phyloP scores from a whole-genome alignment of 1,140 invertebrate genomes.

The Pollicipes pollicipes region DNA sequence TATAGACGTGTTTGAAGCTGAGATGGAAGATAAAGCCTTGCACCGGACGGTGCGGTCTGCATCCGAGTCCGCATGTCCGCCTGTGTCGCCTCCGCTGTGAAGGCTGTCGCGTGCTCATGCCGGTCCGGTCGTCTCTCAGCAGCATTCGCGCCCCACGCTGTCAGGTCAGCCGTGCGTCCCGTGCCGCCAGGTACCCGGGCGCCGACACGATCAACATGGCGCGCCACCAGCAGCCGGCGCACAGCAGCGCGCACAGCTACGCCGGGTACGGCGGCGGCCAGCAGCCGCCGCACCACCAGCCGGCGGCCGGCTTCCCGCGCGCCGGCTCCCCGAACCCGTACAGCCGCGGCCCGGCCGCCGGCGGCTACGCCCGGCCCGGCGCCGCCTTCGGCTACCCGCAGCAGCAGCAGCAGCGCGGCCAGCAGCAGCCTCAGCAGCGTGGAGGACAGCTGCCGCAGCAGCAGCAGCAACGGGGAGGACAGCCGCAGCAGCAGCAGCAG shows the following conservation, averaged over 20 bases:
- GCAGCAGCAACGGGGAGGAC: background rate
- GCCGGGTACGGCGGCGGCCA: background rate
- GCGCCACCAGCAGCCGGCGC: background rate
- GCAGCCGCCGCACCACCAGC: background rate
- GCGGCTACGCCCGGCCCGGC: background rate
- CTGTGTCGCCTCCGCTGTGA: too few species aligned
- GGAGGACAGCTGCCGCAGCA: background rate
- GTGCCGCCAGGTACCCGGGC: background rate
- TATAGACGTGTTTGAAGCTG: too few species aligned
- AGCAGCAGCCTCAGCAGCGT: background rate
- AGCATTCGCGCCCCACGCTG: too few species aligned
- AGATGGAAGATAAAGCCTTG: too few species aligned
- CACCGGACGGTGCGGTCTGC: too few species aligned
- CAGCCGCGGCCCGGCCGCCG: background rate
- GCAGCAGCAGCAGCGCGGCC: background rate
- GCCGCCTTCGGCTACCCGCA: background rate
- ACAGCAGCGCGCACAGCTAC: background rate
- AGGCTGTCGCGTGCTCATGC: too few species aligned
- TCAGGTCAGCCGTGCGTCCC: too few species aligned
- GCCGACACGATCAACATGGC: background rate
- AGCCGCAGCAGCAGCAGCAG: background rate
- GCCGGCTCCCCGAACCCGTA: background rate
- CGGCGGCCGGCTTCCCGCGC: background rate
- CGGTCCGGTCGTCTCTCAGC: too few species aligned
- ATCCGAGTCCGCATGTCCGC: too few species aligned